Base-by-base conservation (phyloP, 2,888 invertebrate species). In the Drosophila anomelani region DNA sequence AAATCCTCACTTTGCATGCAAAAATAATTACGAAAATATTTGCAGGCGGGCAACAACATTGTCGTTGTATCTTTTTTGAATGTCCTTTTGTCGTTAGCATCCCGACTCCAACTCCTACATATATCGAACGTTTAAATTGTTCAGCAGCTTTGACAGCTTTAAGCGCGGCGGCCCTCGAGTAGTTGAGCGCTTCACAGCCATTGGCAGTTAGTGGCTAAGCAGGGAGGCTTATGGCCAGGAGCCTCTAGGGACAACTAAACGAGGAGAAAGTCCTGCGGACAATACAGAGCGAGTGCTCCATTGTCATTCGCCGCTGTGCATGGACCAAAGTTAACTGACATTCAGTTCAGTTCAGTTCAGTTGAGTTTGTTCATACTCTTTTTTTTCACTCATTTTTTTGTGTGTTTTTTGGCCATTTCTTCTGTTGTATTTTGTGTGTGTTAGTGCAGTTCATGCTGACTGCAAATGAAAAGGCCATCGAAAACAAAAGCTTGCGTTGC, bases 381-480 rank as follows among this genome's bases (percentile, higher is more conserved):
- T 70, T 59, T 60, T 32, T 51, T 13, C n/a, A 49, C 41, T 9
- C 46, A 63, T 69, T 49, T 74, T 58, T 58, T 12, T 23, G 23
- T 39, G 39, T 57, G 23, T 58, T 49, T 63, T 64, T 58, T 20
- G 43, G 32, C 60, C 59, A 60, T 61, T 71, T 82, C 78, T 81
- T 79, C 79, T 77, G 51, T 54, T 71, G 61, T 61, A 15, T 26
- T 58, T 61, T 47, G 34, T 57, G 32, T 56, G 43, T 43, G 61
- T 36, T 61, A 58, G 59, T 61, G 60, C 59, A 61, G 36, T 36
- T 0, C 34, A 7, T 29, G 85, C 79, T 70, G 69, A 61, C 88
- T 88, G 88, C 81, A 85, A 85, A 88, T 85, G 88, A 88, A 85
- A 85, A 88, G 84, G 84, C 86, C 86, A 88, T 83, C 84, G 86